Evolutionary conservation across 2,888 invertebrate genomes (phyloP), one percentile per base, ranked within the genome.

Genomic region (Tachina grossa): DNA sequence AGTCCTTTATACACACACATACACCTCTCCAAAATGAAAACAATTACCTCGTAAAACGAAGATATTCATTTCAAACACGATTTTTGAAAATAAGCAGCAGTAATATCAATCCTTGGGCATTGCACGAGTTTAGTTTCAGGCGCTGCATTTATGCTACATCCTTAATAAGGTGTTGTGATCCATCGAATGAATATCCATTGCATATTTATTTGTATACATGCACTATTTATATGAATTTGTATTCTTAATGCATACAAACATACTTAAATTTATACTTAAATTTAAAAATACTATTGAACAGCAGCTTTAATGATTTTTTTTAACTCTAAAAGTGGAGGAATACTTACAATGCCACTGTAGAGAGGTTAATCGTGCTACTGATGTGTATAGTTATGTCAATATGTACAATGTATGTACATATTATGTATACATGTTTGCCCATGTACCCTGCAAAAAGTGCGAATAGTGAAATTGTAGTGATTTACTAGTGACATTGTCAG

Each of bases 71-170:
- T 72, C 51, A 66, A 75, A 79, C 75, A 72, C 72, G 79, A 84
- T 77, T 66, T 47, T 43, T 69, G 61, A 76, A 85, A 83, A 81
- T 85, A 87, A 85, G 81, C 85, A 69, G 83, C 78, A 89, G 89
- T 89, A 89, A 90, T 90, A 90, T 88, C 88, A 80, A 87, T 89
- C 92, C 91, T 89, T 87, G 88, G 91, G 92, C 91, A 87, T 85
- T 83, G 91, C 92, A 92, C 92, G 92, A 92, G 90, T 91, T 91
- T 77, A 74, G 88, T 92, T 90, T 84, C 87, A 74, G 91, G 91
- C 89, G 82, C 84, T 87, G 88, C 88, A 90, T 91, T 90, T 91
- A 89, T 89, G 89, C 89, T 88, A 88, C 89, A 89, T 90, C 89
- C 89, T 89, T 90, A 90, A 90, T 90, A 90, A 89, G 90, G 88